Base-by-base conservation (phyloP, 2,797 vertebrate species). In the Pseudopleuronectes americanus region DNA sequence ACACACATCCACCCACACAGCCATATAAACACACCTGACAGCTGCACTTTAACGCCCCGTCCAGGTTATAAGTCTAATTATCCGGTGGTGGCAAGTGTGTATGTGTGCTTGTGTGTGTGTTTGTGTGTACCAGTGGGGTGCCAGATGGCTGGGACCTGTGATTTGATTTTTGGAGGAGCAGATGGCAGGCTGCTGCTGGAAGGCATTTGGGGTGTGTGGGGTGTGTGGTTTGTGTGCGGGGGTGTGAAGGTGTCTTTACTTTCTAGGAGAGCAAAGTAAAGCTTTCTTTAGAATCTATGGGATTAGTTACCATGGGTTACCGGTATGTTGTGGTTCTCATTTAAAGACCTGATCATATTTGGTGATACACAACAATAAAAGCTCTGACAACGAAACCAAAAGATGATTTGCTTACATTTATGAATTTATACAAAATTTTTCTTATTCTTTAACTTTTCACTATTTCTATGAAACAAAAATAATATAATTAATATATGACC, bases 31-130 rank as follows among this genome's bases (percentile, higher is more conserved):
- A 85, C 94, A 94, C 88, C 95, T 94, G 94, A 95, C 95, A 96
- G 95, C 95, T 97, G 95, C 91, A 94, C 89, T 93, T 92, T 87
- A 91, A 95, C 92, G 87, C 91, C 87, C 84, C 86, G 81, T 83
- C 61, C 64, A 80, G 81, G 83, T 90, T 90, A 90, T 91, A 87
- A 85, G 91, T 92, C 92, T 95, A 95, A 96, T 96, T 95, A 95
- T 93, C 87, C 69, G 86, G 89, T 94, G 93, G 92, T 92, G 92
- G 89, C 84, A 87, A 79, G 88, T 68, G 31, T 92, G 92, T 89
- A 89, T 89, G 61, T 71, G 80, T 31, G 33, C 60, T 71, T 84
- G 26, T 59, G 63, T 68, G 67, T 60, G 67, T 67, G 48, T 47
- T 49, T 49, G 61, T 14, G 49, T 19, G 57, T 8, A 17, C 68